Evolutionary conservation across 2,888 invertebrate species (phyloP), one percentile per base, ranked within the genome.

Genomic region (Ochropleura leucogaster): DNA sequence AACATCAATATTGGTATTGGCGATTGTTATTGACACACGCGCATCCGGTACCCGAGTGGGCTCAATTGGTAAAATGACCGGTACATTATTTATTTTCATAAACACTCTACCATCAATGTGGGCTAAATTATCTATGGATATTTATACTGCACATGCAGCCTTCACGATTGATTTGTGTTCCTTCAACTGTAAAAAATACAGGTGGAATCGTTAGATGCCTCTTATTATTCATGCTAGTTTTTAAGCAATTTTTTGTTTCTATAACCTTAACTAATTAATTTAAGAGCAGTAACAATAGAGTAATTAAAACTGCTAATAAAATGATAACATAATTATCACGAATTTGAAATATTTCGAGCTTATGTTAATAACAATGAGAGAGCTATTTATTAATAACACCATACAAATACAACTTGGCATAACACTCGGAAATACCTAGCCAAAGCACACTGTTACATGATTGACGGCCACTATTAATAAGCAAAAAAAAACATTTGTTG

Each of bases 41-140:
- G 85, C 88, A 88, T 90, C 91, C 91, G 91, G 83, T 84, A 79
- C 77, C 76, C 68, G 81, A 85, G 83, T 85, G 87, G 72, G 74
- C 85, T 82, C 86, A 91, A 90, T 91, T 89, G 86, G 80, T 85
- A 80, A 89, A 89, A 90, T 87, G 82, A 81, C 85, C 81, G 83
- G 74, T 84, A 87, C 73, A 79, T 57, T 87, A 89, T 89, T 88
- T 89, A 87, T 86, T 88, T 85, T 86, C 81, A 88, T 85, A 79
- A 84, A 68, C 72, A 71, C 65, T 42, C 57, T 68, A 20, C 49
- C 74, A 73, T 70, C 82, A 75, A 85, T 71, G 72, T 77, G 78
- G 59, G 71, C 80, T 68, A 74, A 76, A 84, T 79, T 85, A 73
- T 73, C 74, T 68, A 78, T 68, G 68, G 69, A 80, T 75, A 66